Evolutionary conservation across 2,797 vertebrate species (phyloP), one percentile per base, ranked within the genome.

Genomic region (Acanthurus leucopareius): DNA sequence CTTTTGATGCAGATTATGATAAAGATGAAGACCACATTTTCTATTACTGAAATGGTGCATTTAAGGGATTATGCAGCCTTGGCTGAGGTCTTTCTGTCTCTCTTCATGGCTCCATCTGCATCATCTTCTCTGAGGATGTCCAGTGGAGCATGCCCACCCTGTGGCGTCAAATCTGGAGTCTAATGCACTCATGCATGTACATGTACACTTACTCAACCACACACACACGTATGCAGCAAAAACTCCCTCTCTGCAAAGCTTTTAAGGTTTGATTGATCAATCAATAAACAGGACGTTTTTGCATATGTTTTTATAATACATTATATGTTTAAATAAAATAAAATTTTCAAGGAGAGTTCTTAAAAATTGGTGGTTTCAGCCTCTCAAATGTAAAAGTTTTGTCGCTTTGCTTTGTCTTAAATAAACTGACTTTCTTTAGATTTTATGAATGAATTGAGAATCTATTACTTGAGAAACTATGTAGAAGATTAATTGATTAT

Each of bases 91-190:
- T 74, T 66, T 53, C 28, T 77, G 51, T 28, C 49, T 71, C 54
- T 68, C 64, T 75, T 77, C 13, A 58, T 45, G 61, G 16, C 79
- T 84, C 80, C 76, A 77, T 83, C 85, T 79, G 82, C 71, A 76
- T 75, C 84, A 76, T 56, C 75, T 80, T 77, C 73, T 84, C 74
- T 42, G 53, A 84, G 60, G 64, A 79, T 70, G 75, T 75, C 80
- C 82, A 84, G n/a, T 81, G 84, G 79, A 92, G 88, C 92, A 83
- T 88, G 83, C 69, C 77, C 66, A 51, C 77, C 87, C 88, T 86
- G 88, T 63, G 79, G 88, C 0, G 91, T 77, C 80, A 90, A 91
- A 90, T 88, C 89, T 84, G 80, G 83, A 83, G 79, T 63, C 62
- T 57, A 68, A 83, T 75, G 69, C 85, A 66, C 49, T 79, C 86